Base-by-base conservation (phyloP, 2,888 invertebrate species). In the Autographa pulchrina region DNA sequence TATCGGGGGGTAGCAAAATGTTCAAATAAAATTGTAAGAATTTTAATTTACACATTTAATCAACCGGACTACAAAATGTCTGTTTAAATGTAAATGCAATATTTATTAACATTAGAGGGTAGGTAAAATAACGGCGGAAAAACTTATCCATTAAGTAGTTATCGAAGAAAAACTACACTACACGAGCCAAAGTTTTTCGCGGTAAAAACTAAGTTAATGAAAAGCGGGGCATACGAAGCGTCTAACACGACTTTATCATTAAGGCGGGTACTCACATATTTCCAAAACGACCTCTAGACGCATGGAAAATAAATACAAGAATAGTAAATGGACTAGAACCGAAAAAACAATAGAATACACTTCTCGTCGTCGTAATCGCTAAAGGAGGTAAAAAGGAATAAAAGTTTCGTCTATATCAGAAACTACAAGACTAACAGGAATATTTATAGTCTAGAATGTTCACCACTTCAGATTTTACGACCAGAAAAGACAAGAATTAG, bases 181-280 rank as follows among this genome's bases (percentile, higher is more conserved):
- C 54, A 5, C 25, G 20, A 25, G 54, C 25, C 0, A 56, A 54
- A 56, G 54, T 25, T 56, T 56, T 56, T 25, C 20, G 54, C 54
- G 54, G 25, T 20, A 56, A 20, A 11, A 56, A 54, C 54, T 13
- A 56, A 56, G 48, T n/a, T 0, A 68, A 20, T 20, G 2, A 48
- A 62, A 56, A 38, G n/a, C 11, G 13, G 18, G 9, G 8, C n/a
- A 32, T 43, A 41, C 52, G 7, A 16, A 16, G 59, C 16, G 14
- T 32, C 8, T 31, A 32, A 32, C 59, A 59, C 16, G 32, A 32
- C 16, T 32, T 59, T 7, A 25, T 8, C 16, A 32, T 59, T 59
- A 59, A 7, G 32, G 31, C 16, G 43, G 32, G 32, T 77, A 77
- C 77, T 77, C 71, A 77, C 77, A 75, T 77, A 77, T 56, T 77